phyloP scores from a whole-genome alignment of 35 echinoderm and acorn worm genomes.

The Apostichopus japonicus region DNA sequence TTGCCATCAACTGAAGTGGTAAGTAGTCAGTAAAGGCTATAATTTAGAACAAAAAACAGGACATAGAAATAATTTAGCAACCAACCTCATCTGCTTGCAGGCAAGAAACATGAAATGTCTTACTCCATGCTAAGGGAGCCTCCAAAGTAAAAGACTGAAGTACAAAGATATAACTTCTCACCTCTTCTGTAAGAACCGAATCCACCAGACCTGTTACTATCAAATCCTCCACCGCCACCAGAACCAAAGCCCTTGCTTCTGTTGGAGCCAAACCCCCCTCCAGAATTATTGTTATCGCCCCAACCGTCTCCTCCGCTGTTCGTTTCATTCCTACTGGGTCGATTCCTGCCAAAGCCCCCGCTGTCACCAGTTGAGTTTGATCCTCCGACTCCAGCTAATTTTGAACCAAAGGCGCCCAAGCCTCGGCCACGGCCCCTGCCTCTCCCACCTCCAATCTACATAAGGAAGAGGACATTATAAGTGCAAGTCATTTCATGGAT shows the following conservation, averaged over 20 bases:
- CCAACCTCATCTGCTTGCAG: too few relatives aligned
- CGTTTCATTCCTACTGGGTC: not conserved
- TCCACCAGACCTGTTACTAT: not conserved
- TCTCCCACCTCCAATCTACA: conserved; percentile 45
- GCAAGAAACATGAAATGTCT: too few relatives aligned
- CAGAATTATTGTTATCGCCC: conserved; percentile 9
- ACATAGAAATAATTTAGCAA: too few relatives aligned
- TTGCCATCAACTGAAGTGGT: too few relatives aligned
- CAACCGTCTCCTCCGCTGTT: not conserved
- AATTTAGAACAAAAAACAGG: too few relatives aligned
- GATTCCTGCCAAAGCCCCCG: conserved; percentile 1
- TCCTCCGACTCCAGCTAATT: conserved; percentile 27
- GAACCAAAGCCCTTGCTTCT: not conserved
- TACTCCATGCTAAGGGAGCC: too few relatives aligned
- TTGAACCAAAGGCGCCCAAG: conserved; percentile 34
- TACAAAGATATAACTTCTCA: too few relatives aligned
- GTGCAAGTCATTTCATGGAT: too few relatives aligned
- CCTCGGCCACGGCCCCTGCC: conserved; percentile 65
- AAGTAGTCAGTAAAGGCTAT: too few relatives aligned
- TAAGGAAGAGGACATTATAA: too few relatives aligned
- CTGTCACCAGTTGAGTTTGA: not conserved
- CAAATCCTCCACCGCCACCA: conserved; percentile 29
- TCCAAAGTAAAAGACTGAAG: too few relatives aligned
- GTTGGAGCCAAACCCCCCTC: not conserved
- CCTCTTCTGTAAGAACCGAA: conserved; percentile 33